A percentile compares a stretch with the other conserved stretches of the same genome.
Evolutionary conservation across 2,888 invertebrate genomes (phyloP).

Genomic region (Cosmia trapezina): DNA sequence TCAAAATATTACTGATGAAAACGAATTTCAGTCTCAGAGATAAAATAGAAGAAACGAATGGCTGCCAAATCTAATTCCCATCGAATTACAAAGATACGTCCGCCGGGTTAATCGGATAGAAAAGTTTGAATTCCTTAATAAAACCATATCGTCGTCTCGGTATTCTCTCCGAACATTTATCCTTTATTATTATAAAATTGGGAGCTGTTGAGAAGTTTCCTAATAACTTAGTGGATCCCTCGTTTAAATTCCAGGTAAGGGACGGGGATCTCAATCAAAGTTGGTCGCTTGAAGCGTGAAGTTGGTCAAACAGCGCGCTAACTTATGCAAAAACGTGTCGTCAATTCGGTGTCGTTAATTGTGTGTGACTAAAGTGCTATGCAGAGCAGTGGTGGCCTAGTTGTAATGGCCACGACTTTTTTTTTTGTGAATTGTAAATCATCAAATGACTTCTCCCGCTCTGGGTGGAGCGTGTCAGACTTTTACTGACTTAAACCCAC

Average conservation of each 20-base stretch:
- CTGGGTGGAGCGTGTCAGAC: too few species aligned
- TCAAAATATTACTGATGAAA: constrained; percentile 45
- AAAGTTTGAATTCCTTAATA: constrained; percentile 71
- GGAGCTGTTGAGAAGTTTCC: constrained; percentile 79
- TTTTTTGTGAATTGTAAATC: too few species aligned
- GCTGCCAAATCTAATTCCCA: constrained; percentile 54
- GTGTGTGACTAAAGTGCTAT: constrained; percentile 56
- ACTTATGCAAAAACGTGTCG: constrained; percentile 73
- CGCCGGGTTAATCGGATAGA: constrained; percentile 64
- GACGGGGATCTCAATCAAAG: constrained; percentile 84
- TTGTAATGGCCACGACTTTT: too few species aligned
- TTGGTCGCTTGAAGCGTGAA: constrained; percentile 77
- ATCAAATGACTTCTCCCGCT: too few species aligned
- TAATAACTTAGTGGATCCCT: constrained; percentile 79
- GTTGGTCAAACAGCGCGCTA: constrained; percentile 77
- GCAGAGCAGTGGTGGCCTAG: too few species aligned
- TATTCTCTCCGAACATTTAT: constrained; percentile 71
- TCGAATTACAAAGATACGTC: constrained; percentile 59
- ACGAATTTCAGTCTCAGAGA: constrained; percentile 32
- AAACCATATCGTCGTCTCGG: constrained; percentile 66
- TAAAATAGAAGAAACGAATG: constrained; percentile 50
- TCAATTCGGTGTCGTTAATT: constrained; percentile 51
- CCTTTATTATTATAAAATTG: constrained; percentile 82
- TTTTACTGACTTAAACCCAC: too few species aligned
- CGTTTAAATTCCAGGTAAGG: constrained; percentile 83